Evolutionary conservation across 2,888 invertebrate species (phyloP).

Genomic region (Autographa pulchrina): DNA sequence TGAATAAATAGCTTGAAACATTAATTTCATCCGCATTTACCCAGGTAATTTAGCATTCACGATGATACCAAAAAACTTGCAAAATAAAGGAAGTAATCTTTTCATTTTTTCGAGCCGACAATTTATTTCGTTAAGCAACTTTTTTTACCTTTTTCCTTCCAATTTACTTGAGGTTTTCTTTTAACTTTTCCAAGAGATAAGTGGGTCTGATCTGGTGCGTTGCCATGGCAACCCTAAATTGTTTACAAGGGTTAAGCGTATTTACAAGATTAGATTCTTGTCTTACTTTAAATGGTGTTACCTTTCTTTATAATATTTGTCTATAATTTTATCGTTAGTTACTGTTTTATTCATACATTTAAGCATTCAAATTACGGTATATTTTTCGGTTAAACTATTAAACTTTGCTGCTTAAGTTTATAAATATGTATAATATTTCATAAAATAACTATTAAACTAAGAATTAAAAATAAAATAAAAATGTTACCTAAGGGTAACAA

Average conservation of each 20-base stretch:
- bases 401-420: too few relatives aligned
- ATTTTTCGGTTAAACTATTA: too few relatives aligned
- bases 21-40: conserved; percentile 1
- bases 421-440: too few relatives aligned
- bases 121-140: conserved; percentile 4
- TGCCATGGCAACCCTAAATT: conserved; percentile 5
- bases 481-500: too few relatives aligned
- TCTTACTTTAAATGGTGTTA: not conserved
- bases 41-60: conserved; percentile 4
- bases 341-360: not conserved
- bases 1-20: conserved; percentile 11
- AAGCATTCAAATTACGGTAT: too few relatives aligned
- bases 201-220: not conserved
- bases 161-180: conserved; percentile 10
- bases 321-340: not conserved
- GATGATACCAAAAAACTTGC: not conserved
- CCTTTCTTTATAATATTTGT: not conserved
- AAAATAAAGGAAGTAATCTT: not conserved
- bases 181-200: not conserved
- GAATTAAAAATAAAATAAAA: too few relatives aligned
- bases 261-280: conserved; percentile 5
- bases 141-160: not conserved
- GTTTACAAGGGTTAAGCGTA: conserved; percentile 5
- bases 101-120: conserved; percentile 26
- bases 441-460: too few relatives aligned